Conservation (phyloP, 92 coral and sea anemone genomes). For the Parazoanthus atlanticus region DNA sequence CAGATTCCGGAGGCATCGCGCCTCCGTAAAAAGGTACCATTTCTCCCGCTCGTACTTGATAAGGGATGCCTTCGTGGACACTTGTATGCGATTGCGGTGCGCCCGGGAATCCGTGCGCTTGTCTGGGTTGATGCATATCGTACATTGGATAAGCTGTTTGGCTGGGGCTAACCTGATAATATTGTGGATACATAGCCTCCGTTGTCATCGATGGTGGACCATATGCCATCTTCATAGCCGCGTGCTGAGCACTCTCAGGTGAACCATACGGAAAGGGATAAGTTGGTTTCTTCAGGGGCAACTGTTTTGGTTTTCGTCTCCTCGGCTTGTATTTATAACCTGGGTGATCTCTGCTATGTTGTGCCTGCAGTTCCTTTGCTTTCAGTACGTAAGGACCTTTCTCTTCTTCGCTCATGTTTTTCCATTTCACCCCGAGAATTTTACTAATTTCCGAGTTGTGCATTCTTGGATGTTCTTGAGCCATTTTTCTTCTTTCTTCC, state of each 20-base stretch:
- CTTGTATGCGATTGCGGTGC: slow-evolving; percentile 72
- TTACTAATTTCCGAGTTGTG: slow-evolving; percentile 98
- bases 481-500: slow-evolving; percentile 79
- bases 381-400: slow-evolving; percentile 83
- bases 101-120: slow-evolving; percentile 54
- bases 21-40: slow-evolving; percentile 79
- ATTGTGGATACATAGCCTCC: slow-evolving; percentile 87
- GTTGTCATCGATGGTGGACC: slow-evolving; percentile 83
- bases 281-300: slow-evolving; percentile 83
- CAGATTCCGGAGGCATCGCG: slow-evolving; percentile 69
- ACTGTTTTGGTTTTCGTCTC: slow-evolving; percentile 91
- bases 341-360: slow-evolving; percentile 93
- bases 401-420: slow-evolving; percentile 76
- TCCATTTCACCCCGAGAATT: slow-evolving; percentile 92
- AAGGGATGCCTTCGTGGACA: slow-evolving; percentile 64
- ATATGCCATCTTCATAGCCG: slow-evolving; percentile 86
- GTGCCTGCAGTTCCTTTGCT: slow-evolving; percentile 95
- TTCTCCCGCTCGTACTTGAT: slow-evolving; percentile 74
- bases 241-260: slow-evolving; percentile 75
- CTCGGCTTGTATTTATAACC: slow-evolving; percentile 98
- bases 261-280: slow-evolving; percentile 87
- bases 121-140: slow-evolving; percentile 85
- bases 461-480: slow-evolving; percentile 93
- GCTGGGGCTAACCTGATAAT: slow-evolving; percentile 75
- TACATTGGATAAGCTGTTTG: slow-evolving; percentile 86